Conservation (phyloP, 2,113 vertebrate species). For the Antechinus flavipes region DNA sequence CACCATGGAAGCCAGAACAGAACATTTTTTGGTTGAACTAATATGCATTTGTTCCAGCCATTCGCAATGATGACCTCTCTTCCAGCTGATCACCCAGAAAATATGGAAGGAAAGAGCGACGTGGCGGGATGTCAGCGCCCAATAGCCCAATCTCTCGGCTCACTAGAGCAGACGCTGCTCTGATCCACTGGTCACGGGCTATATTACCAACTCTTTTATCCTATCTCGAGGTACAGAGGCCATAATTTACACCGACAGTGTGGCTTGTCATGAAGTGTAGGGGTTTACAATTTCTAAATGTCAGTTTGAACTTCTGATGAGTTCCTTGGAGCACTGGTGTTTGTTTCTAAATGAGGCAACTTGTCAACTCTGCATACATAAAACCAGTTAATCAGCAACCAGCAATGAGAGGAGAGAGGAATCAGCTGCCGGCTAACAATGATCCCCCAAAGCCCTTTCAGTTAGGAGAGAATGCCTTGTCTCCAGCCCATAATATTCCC, state of each 20-base stretch:
- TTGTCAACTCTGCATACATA: slow-evolving; percentile 65
- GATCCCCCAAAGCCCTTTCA: slow-evolving; percentile 44
- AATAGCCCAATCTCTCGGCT: slow-evolving; percentile 72
- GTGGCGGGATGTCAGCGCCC: slow-evolving; percentile 49
- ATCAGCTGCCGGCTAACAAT: slow-evolving; percentile 41
- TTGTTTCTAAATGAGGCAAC: slow-evolving; percentile 70
- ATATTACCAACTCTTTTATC: slow-evolving; percentile 67
- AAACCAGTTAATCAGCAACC: slow-evolving; percentile 74
- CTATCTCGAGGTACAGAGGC: slow-evolving; percentile 61
- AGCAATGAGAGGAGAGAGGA: slow-evolving; percentile 45
- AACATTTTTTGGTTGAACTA: slow-evolving; percentile 62
- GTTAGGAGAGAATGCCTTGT: slow-evolving; percentile 54
- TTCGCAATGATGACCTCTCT: slow-evolving; percentile 53
- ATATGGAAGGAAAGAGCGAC: slow-evolving; percentile 64
- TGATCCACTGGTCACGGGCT: slow-evolving; percentile 67
- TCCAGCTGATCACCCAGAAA: slow-evolving; percentile 74
- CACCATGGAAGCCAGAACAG: slow-evolving; percentile 38
- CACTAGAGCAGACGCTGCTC: slow-evolving; percentile 72
- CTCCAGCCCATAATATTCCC: slow-evolving; percentile 33
- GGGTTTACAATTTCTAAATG: slow-evolving; percentile 75
- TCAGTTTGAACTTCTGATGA: slow-evolving; percentile 76
- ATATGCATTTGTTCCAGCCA: slow-evolving; percentile 64
- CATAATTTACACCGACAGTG: slow-evolving; percentile 74
- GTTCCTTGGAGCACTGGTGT: slow-evolving; percentile 63
- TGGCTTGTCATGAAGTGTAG: slow-evolving; percentile 67